Evolutionary conservation across 64 coral and sea anemone species (phyloP).

Genomic region (Dendronephthya gigantea): DNA sequence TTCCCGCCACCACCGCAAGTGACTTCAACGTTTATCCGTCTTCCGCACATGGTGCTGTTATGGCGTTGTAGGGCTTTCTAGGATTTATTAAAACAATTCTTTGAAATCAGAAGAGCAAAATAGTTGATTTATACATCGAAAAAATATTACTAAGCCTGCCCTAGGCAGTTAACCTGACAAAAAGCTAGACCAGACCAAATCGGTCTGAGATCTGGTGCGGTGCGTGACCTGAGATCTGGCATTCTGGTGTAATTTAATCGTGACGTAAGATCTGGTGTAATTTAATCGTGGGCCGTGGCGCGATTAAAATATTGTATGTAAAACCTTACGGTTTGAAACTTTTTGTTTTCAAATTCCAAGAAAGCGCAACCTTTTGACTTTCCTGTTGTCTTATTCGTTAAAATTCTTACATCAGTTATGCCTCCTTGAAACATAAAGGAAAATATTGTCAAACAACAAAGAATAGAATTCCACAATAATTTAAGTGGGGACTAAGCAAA

Average conservation of each 20-base stretch:
- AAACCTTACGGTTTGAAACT: conserved; percentile 44
- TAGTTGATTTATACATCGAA: too few relatives aligned
- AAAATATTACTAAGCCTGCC: too few relatives aligned
- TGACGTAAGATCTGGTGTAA: too few relatives aligned
- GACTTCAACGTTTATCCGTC: conserved; percentile 92
- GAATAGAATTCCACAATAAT: neutral
- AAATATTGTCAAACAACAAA: neutral
- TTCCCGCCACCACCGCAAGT: conserved; percentile 90
- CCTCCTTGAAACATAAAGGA: conserved; percentile 20
- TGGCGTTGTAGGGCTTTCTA: conserved; percentile 96
- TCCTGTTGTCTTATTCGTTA: conserved; percentile 67
- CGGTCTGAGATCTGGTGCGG: too few relatives aligned
- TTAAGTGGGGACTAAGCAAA: neutral
- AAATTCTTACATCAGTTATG: conserved; percentile 53
- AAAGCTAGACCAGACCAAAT: too few relatives aligned
- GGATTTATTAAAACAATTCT: neutral
- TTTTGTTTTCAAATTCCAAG: conserved; percentile 58
- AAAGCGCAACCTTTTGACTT: conserved; percentile 91
- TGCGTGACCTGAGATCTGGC: too few relatives aligned
- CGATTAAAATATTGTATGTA: neutral
- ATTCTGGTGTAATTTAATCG: too few relatives aligned
- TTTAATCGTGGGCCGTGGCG: too few relatives aligned
- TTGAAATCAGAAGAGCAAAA: neutral
- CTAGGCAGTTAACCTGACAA: too few relatives aligned
- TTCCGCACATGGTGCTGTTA: conserved; percentile 61